phyloP scores from a whole-genome alignment of 2,888 invertebrate species.

The Noctuana brunneofusca region DNA sequence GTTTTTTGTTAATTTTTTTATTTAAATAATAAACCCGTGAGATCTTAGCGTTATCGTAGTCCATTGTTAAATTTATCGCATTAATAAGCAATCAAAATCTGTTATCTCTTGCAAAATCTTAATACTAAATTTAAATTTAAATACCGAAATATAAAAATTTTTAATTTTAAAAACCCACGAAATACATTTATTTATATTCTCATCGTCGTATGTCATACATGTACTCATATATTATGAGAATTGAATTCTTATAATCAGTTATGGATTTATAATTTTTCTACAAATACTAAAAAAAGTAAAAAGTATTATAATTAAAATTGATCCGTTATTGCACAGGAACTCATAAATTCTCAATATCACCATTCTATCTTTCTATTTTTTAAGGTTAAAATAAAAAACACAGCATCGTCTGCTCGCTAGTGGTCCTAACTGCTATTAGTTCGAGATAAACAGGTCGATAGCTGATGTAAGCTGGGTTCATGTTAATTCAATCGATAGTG shows the following conservation, averaged over 20 bases:
- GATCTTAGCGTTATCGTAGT: neutral
- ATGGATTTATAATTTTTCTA: no score
- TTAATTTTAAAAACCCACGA: neutral
- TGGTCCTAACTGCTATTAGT: constrained; percentile 27
- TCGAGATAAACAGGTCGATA: constrained; percentile 36
- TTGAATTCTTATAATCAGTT: no score
- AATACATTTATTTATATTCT: no score
- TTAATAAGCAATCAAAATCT: neutral
- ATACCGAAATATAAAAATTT: neutral
- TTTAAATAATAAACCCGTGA: neutral
- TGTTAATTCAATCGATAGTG: constrained; percentile 61
- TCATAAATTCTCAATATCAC: no score
- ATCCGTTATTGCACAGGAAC: no score
- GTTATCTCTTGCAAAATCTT: neutral
- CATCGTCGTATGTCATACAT: no score
- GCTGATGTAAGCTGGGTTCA: constrained; percentile 46
- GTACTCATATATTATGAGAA: no score
- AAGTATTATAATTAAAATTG: no score
- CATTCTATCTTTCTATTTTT: no score
- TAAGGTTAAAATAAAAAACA: neutral
- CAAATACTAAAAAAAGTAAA: no score
- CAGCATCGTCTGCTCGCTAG: neutral
- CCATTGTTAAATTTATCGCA: constrained; percentile 1
- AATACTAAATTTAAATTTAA: neutral
- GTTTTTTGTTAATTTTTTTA: neutral